Evolutionary conservation across 2,797 vertebrate species (phyloP), one percentile per base, ranked within the genome.

Genomic region (Alca torda): DNA sequence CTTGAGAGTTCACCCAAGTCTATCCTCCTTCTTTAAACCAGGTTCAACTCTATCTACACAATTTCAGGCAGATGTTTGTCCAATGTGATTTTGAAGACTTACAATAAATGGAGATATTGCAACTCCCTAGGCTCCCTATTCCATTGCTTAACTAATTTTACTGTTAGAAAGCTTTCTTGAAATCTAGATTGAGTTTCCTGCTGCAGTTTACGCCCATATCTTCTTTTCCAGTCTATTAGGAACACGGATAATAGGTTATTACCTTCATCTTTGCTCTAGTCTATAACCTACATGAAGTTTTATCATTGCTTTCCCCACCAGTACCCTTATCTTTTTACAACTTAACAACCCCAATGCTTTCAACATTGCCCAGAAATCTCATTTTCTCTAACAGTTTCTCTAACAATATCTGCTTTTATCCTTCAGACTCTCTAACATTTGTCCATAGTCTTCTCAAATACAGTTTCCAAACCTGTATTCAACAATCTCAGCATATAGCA

Each of bases 281-380:
- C 79, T 90, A 93, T 83, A 90, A 95, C 37, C 48, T 86, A 48
- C 31, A 74, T 51, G 41, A 95, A 90, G 43, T 70, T 90, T 89
- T 86, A 69, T 78, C 12, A 0, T 51, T 73, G 21, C 30, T 84
- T 96, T 93, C 51, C 65, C 48, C 50, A 76, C 26, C 26, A 76
- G 35, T 84, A 46, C 50, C 13, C 43, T 91, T 86, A 90, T 48
- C 45, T 78, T 89, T 93, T 75, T 88, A 84, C n/a, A 90, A 33
- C 35, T 81, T 84, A 73, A 93, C 77, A 93, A 90, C 24, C 16
- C 18, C 1, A 1, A 33, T 50, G 65, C 57, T 90, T 96, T 95
- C 69, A 86, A 59, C 67, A 30, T 48, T 70, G 56, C 37, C 43
- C 60, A 90, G 67, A 96, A 92, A 94, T 82, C 65, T 54, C 33